A percentile compares a stretch with the other conserved stretches of the same genome.
Evolutionary conservation across 2,888 invertebrate genomes (phyloP).

Genomic region (Drosophila emarginata): DNA sequence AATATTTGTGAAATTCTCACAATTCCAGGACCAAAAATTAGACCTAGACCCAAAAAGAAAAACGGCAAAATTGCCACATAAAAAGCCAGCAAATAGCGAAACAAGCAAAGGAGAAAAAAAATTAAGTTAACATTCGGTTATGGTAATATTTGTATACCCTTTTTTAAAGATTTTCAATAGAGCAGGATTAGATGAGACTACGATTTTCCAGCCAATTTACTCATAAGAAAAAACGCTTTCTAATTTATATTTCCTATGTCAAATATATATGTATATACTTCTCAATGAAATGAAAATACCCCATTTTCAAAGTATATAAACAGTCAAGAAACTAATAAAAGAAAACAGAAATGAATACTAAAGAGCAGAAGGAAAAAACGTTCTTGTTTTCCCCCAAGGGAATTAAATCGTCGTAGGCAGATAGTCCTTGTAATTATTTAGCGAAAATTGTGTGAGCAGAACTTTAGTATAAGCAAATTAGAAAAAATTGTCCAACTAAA

Average conservation of each 20-base stretch:
- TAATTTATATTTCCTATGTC: no score
- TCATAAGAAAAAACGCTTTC: no score
- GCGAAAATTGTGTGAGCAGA: background rate
- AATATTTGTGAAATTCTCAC: background rate
- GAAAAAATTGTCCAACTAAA: background rate
- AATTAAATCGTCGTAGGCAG: conserved; percentile 44
- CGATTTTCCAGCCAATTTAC: no score
- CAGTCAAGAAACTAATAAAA: background rate
- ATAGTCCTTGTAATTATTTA: conserved; percentile 34
- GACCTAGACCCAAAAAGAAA: background rate
- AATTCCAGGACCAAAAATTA: background rate
- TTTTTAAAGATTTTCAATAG: background rate
- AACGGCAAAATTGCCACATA: background rate
- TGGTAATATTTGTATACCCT: background rate
- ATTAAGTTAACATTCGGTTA: background rate
- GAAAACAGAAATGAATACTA: conserved; percentile 19
- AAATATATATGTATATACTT: background rate
- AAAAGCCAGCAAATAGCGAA: background rate
- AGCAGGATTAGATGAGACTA: no score
- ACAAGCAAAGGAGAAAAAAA: background rate
- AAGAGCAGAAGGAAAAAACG: conserved; percentile 13
- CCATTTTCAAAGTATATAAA: background rate
- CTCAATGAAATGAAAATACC: background rate
- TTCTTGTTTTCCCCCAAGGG: conserved; percentile 46
- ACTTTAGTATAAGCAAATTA: background rate